Base-by-base conservation (phyloP, 2,113 vertebrate genomes). In the Odocoileus virginianus region DNA sequence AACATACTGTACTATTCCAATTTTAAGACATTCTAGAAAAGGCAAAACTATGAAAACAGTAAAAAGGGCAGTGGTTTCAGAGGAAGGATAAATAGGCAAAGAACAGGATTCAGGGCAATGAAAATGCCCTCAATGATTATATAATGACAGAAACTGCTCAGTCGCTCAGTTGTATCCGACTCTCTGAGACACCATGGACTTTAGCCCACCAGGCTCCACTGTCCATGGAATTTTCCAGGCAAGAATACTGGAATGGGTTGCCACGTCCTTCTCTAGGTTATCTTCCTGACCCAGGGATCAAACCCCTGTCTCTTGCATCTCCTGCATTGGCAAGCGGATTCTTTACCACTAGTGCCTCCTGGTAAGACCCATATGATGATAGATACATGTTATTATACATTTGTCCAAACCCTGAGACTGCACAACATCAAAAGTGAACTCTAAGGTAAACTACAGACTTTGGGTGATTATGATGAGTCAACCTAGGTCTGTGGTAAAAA, bases 161-260 rank as follows among this genome's bases (percentile, higher is more conserved):
- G 16, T n/a, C 5, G 0, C n/a, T 71, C 9, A 40, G n/a, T 23
- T 10, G 2, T 23, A n/a, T 40, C 36, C 0, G 0, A 40, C 36
- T 40, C n/a, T 23, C 67, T 3, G 10, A 40, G 67, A 40, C 19
- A 21, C n/a, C 36, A 12, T 25, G 36, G 36, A 40, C 19, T 74
- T 40, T 25, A 74, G 67, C 67, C 67, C 67, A 74, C 67, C 67
- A 74, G 36, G 67, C 67, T 40, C 36, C 36, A 23, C 67, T 25
- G 67, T 74, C 36, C 67, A 6, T 21, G 67, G 67, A 25, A 74
- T 13, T 74, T 40, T 40, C 36, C 67, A 74, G 36, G n/a, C 36
- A 25, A 40, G 36, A 40, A 25, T 25, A 40, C 67, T 40, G 36
- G 67, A 40, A 13, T 40, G 36, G 67, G 21, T 40, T 74, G 36